A percentile compares a stretch with the other conserved stretches of the same genome.
phyloP scores from a whole-genome alignment of 2,797 vertebrate genomes.

The Orestias chungarensis region DNA sequence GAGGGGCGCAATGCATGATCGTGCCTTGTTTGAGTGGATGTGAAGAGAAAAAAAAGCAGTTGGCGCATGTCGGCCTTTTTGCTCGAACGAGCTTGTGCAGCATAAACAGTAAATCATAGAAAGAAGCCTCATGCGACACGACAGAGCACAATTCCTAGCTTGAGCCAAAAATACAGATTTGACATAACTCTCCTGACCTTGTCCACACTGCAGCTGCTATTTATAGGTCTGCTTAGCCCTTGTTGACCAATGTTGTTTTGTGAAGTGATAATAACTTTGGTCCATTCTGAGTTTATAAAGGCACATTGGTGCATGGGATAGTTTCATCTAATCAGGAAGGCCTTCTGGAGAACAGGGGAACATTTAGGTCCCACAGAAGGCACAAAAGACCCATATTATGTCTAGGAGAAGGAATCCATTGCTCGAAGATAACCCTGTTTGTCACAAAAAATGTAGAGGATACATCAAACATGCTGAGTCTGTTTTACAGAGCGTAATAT shows the following conservation, averaged over 20 bases:
- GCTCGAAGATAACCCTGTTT: no score
- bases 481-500: no score
- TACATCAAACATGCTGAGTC: no score
- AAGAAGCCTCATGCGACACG: background rate
- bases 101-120: conserved; percentile 6
- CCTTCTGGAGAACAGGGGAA: conserved; percentile 10
- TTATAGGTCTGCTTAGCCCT: conserved; percentile 10
- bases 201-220: conserved; percentile 32
- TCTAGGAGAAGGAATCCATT: no score
- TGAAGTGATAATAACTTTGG: background rate
- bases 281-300: background rate
- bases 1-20: conserved; percentile 24
- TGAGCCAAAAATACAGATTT: conserved; percentile 30
- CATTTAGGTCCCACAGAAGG: conserved; percentile 40
- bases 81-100: background rate
- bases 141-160: conserved; percentile 17
- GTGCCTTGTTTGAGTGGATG: conserved; percentile 10
- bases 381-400: no score
- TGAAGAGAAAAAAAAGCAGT: conserved; percentile 28
- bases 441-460: no score
- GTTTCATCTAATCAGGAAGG: conserved; percentile 13
- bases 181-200: conserved; percentile 26
- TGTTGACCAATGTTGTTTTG: conserved; percentile 16
- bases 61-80: conserved; percentile 19
- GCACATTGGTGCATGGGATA: background rate